Base-by-base conservation (phyloP, 2,113 vertebrate genomes). In the Odobenus rosmarus region DNA sequence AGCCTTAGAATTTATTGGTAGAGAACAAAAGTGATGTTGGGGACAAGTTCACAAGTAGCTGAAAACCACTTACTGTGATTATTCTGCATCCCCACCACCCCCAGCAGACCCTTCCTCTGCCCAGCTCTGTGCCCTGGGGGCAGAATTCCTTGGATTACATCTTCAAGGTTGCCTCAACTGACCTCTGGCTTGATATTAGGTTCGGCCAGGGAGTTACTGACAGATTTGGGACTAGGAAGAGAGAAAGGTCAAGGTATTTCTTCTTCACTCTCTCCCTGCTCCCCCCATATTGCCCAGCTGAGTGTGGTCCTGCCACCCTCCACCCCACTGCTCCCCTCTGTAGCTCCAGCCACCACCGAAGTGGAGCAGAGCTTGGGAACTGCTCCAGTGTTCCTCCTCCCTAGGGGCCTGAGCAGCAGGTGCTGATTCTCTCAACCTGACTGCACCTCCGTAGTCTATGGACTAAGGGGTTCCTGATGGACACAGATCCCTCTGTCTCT, bases 1-100 rank as follows among this genome's bases (percentile, higher is more conserved):
- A n/a, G 21, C 31, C 36, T 33, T 15, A 57, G 71, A 36, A 62
- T 26, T 7, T 55, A 1, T 5, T 6, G 13, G 26, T 3, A 72
- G 36, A 64, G 59, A 55, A 42, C 79, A 33, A 55, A 42, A n/a
- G 36, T 36, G 61, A 19, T 33, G 0, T 1, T 19, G 55, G 28
- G 46, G 85, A 39, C n/a, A 36, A 28, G 39, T 5, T 2, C 69
- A 28, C 18, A 26, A 15, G 14, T 4, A 26, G 7, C 31, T 42
- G 79, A 72, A 33, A 61, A 19, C 3, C 26, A 12, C 51, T 31
- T 6, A 14, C 7, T 9, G 14, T 5, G 42, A 7, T 1, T 31
- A 7, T 31, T n/a, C 6, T 3, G 2, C 8, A 1, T 13, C 33
- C 26, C 8, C 24, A 8, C 16, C 0, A 0, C 15, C 33, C 13